phyloP scores from a whole-genome alignment of 1,140 invertebrate genomes.

The Lepidostoma basale region DNA sequence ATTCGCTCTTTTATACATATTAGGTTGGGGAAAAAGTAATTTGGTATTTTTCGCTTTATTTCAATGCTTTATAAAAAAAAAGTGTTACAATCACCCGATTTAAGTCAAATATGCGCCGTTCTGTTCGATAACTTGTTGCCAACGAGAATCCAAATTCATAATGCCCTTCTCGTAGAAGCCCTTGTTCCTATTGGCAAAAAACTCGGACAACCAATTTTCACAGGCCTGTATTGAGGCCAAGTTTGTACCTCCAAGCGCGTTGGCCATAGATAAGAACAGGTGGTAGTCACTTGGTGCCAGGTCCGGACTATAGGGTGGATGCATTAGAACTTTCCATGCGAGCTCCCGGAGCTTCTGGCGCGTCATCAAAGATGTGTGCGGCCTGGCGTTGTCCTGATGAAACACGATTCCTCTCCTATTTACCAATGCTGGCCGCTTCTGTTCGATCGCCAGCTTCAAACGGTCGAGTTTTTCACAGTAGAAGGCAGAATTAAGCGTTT shows the following conservation, averaged over 20 bases:
- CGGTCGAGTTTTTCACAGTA: background rate
- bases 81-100: too few relatives aligned
- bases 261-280: background rate
- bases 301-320: background rate
- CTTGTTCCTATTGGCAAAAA: slow-evolving; percentile 2
- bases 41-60: slow-evolving; percentile 16
- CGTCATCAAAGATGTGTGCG: slow-evolving; percentile 7
- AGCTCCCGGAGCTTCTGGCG: slow-evolving; percentile 17
- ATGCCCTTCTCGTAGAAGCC: background rate
- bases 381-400: slow-evolving; percentile 12
- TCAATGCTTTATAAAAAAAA: slow-evolving; percentile 6
- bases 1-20: too few relatives aligned
- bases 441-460: slow-evolving; percentile 5
- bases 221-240: background rate
- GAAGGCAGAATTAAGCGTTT: too few relatives aligned
- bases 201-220: slow-evolving; percentile 8
- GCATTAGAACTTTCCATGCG: background rate
- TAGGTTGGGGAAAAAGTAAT: slow-evolving; percentile 7
- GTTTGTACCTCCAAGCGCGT: background rate
- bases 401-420: slow-evolving; percentile 11
- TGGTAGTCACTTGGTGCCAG: slow-evolving; percentile 1
- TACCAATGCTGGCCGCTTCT: slow-evolving; percentile 7
- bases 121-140: slow-evolving; percentile 14
- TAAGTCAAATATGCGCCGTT: slow-evolving; percentile 3
- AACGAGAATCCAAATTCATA: too few relatives aligned